Evolutionary conservation across 2,113 vertebrate genomes (phyloP).

Genomic region (Megalops atlanticus): DNA sequence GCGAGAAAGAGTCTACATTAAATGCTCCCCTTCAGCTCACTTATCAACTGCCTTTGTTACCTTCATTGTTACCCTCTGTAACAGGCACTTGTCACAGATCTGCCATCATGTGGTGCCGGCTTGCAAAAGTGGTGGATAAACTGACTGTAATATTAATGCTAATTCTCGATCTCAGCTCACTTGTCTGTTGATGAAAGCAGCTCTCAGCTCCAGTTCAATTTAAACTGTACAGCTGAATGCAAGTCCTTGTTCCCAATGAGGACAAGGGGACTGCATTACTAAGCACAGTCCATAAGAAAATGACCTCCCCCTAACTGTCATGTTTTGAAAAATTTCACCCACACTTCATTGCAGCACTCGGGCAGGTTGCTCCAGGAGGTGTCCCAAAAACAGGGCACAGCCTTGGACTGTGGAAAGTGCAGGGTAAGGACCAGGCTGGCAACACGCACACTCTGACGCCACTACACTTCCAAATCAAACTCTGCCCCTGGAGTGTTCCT

Average conservation of each 20-base stretch:
- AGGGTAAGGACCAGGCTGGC: not conserved
- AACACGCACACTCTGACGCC: no score
- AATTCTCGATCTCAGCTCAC: not conserved
- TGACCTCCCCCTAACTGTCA: not conserved
- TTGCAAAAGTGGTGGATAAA: not conserved
- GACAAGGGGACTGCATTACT: not conserved
- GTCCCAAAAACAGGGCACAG: not conserved
- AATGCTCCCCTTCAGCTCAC: not conserved
- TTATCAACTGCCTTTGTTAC: not conserved
- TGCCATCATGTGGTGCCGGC: not conserved
- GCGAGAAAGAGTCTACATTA: not conserved
- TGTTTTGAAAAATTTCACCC: no score
- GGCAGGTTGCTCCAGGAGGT: not conserved
- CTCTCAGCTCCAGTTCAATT: not conserved
- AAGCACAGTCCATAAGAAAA: not conserved
- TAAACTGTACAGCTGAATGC: not conserved
- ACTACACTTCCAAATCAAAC: no score
- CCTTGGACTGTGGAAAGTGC: not conserved
- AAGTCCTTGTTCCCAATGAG: not conserved
- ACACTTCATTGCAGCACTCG: not conserved
- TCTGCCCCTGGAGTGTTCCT: no score
- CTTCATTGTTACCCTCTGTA: not conserved
- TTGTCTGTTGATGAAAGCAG: not conserved
- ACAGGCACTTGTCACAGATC: not conserved
- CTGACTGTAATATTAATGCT: conserved; percentile 6